phyloP scores from a whole-genome alignment of 1,140 invertebrate species.

The Chlorops oryzae region DNA sequence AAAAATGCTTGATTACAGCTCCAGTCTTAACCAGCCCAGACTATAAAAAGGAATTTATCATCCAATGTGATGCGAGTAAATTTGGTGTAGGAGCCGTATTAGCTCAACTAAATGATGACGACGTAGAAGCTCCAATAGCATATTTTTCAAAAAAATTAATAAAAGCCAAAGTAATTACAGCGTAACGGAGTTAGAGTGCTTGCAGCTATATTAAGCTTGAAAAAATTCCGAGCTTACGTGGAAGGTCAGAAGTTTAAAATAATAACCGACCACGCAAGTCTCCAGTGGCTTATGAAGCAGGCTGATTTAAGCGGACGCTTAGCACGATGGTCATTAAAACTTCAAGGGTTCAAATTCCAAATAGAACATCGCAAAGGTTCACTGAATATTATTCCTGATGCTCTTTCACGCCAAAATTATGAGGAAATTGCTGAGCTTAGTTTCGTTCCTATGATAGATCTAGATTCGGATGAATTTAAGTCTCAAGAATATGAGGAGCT shows the following conservation, averaged over 20 bases:
- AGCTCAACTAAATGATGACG: slow-evolving; percentile 21
- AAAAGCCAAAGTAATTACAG: slow-evolving; percentile 22
- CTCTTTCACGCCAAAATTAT: slow-evolving; percentile 22
- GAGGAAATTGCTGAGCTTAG: slow-evolving; percentile 14
- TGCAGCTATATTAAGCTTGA: slow-evolving; percentile 46
- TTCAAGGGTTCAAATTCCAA: slow-evolving; percentile 25
- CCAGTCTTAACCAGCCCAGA: slow-evolving; percentile 37
- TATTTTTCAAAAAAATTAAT: slow-evolving; percentile 37
- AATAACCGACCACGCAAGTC: slow-evolving; percentile 31
- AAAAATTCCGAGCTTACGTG: slow-evolving; percentile 48
- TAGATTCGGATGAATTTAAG: not conserved
- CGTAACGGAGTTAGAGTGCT: slow-evolving; percentile 48
- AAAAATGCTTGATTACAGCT: slow-evolving; percentile 24
- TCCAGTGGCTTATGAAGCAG: slow-evolving; percentile 25
- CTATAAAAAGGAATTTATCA: slow-evolving; percentile 34
- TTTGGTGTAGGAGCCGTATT: slow-evolving; percentile 37
- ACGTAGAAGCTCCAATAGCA: slow-evolving; percentile 20
- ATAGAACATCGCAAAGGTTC: slow-evolving; percentile 45
- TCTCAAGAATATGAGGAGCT: not conserved
- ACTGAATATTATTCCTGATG: slow-evolving; percentile 36
- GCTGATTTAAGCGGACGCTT: slow-evolving; percentile 28
- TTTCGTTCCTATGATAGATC: slow-evolving; percentile 21
- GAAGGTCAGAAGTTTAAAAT: slow-evolving; percentile 41
- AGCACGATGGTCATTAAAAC: slow-evolving; percentile 32
- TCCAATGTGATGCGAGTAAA: too few relatives aligned